Evolutionary conservation across 2,113 vertebrate genomes (phyloP), one percentile per base, ranked within the genome.

Genomic region (Xiphias gladius): DNA sequence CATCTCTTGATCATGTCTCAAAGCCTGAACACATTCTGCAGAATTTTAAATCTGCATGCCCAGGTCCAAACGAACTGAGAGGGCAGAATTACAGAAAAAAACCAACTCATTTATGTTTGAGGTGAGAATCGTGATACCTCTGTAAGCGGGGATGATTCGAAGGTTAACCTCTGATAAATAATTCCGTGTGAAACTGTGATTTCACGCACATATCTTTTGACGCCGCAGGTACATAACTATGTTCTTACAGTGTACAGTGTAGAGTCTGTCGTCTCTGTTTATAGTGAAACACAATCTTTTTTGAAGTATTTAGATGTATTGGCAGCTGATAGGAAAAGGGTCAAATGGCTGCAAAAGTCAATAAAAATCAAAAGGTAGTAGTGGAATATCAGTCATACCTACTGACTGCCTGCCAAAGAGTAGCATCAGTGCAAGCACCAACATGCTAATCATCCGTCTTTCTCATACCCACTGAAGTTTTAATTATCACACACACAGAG

Each of bases 361-460:
- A 68, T 22, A 70, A 50, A 62, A 48, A 74, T 57, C 43, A 35
- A 57, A 73, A 71, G 54, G 41, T 55, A 41, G 89, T 39, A 1
- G 32, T 67, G 59, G 55, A 79, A 66, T 80, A n/a, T 24, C 22
- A 86, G 82, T 2, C 48, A 81, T 66, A 50, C 62, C 69, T 64
- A 65, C 65, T 73, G 66, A 41, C 65, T 83, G 85, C 28, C 79
- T 90, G 82, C 88, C 86, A 89, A 86, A 86, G 76, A 85, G 88
- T 88, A 88, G 86, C 82, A 80, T 73, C 68, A 64, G 71, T 61
- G 32, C 95, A 96, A 92, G 96, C 91, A 75, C 62, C 71, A 90
- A 92, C 95, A 95, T 35, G 94, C 90, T 92, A 91, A 91, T 91
- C 91, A 86, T 66, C 87, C 85, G 72, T 88, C 86, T 82, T 83